phyloP scores from a whole-genome alignment of 2,888 invertebrate genomes.

The Ceramica pisi region DNA sequence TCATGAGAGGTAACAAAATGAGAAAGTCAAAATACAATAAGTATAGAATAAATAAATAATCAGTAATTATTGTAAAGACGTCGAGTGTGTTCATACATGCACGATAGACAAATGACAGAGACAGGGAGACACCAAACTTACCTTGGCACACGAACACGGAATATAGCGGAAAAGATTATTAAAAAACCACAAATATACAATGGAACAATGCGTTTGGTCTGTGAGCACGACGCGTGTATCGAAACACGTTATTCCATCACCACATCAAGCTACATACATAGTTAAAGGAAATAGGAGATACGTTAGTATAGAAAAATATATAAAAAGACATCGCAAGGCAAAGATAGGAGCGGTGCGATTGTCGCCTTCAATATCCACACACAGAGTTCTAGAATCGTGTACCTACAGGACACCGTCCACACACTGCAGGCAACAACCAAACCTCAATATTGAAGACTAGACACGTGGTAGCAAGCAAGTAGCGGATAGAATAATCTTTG shows the following conservation, averaged over 20 bases:
- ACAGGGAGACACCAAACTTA: constrained; percentile 88
- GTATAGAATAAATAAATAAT: constrained; percentile 73
- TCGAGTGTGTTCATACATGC: constrained; percentile 83
- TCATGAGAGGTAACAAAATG: constrained; percentile 84
- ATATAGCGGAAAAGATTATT: constrained; percentile 74
- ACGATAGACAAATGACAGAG: constrained; percentile 82
- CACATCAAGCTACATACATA: constrained; percentile 85
- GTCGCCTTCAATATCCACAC: constrained; percentile 88
- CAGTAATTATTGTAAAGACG: constrained; percentile 72
- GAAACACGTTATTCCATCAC: constrained; percentile 85
- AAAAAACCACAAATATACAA: constrained; percentile 76
- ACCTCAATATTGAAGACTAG: constrained; percentile 87
- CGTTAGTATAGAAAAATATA: constrained; percentile 82
- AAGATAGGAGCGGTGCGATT: constrained; percentile 87
- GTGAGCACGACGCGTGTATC: constrained; percentile 51
- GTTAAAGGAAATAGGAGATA: constrained; percentile 81
- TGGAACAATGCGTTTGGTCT: constrained; percentile 85
- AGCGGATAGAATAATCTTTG: constrained; percentile 89
- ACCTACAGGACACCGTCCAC: constrained; percentile 80
- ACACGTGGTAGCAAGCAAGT: constrained; percentile 90
- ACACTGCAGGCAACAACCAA: constrained; percentile 88
- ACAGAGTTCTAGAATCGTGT: constrained; percentile 76
- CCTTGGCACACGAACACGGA: constrained; percentile 79
- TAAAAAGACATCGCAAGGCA: constrained; percentile 88
- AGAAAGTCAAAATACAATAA: constrained; percentile 81